Evolutionary conservation across 2,888 invertebrate species (phyloP).

Genomic region (Leptinotarsa haldemani): DNA sequence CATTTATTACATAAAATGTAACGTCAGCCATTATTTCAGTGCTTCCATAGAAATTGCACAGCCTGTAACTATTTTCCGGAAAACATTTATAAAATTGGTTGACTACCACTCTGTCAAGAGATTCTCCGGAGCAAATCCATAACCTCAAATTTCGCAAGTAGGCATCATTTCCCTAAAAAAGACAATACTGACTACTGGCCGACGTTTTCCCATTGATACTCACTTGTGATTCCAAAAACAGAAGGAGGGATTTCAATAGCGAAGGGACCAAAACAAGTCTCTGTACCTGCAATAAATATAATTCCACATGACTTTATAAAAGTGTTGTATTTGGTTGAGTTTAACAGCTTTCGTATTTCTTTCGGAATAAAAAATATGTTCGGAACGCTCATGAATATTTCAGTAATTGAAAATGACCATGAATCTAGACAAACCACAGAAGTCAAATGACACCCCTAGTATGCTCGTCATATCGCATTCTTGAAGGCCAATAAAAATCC

Average conservation of each 20-base stretch:
- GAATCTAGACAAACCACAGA: too few species aligned
- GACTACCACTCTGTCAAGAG: constrained; percentile 78
- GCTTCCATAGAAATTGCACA: constrained; percentile 92
- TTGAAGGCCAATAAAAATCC: too few species aligned
- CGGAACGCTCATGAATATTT: constrained; percentile 11
- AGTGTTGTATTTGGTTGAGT: too few species aligned
- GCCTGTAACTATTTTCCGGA: constrained; percentile 71
- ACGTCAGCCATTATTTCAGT: constrained; percentile 94
- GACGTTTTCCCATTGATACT: constrained; percentile 32
- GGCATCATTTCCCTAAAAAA: constrained; percentile 64
- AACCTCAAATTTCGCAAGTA: constrained; percentile 74
- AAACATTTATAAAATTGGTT: constrained; percentile 82
- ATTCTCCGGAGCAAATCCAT: constrained; percentile 92
- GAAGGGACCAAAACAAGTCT: constrained; percentile 89
- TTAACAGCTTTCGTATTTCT: neutral
- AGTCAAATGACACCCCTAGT: too few species aligned
- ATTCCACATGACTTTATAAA: too few species aligned
- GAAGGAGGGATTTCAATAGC: constrained; percentile 79
- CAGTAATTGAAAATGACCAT: neutral
- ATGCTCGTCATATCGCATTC: too few species aligned
- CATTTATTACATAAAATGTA: constrained; percentile 78
- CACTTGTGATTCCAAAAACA: constrained; percentile 76
- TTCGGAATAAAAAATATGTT: constrained; percentile 71
- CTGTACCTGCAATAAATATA: constrained; percentile 70
- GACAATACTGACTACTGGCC: neutral